Base-by-base conservation (phyloP, 2,113 vertebrate species). In the Polypterus bichir region DNA sequence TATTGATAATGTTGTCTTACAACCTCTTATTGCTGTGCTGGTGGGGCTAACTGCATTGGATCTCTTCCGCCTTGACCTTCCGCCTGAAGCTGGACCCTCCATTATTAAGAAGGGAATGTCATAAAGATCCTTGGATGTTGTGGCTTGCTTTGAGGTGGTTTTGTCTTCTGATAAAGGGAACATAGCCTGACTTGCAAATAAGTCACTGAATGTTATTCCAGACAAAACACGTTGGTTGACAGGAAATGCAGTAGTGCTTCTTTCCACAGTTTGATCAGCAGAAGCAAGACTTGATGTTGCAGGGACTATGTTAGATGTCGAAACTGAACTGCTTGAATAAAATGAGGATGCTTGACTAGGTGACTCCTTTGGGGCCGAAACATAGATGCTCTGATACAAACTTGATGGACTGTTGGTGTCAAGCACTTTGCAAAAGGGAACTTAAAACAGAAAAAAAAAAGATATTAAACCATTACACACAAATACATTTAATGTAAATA, bases 361-460 rank as follows among this genome's bases (percentile, higher is more conserved):
- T 27, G 27, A 27, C 27, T 27, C 27, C 27, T 27, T 27, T 27
- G 27, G 27, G 27, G 27, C 27, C 27, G 27, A 27, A 27, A 27
- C 27, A 27, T 1, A 27, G 27, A 27, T 27, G 27, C 27, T 27
- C 27, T 27, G 27, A 27, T 27, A 7, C 8, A 88, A 64, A 11
- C 65, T 69, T 0, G 76, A 71, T 0, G 72, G 72, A 5, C 74
- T 67, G 52, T 72, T 65, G 49, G 81, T 68, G 54, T 86, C 81
- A 11, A 75, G 62, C 2, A 72, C 60, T 49, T 75, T 69, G 60
- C 89, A 92, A 62, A 90, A 88, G 0, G 80, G 83, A 9, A 75
- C 89, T 91, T 62, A 9, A 54, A 61, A 4, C 64, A 3, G 44
- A 49, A 27, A 10, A 27, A 48, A 27, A 11, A 54, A 27, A 27